Conservation (phyloP, 2,113 vertebrate species). For the Callipepla squamata region DNA sequence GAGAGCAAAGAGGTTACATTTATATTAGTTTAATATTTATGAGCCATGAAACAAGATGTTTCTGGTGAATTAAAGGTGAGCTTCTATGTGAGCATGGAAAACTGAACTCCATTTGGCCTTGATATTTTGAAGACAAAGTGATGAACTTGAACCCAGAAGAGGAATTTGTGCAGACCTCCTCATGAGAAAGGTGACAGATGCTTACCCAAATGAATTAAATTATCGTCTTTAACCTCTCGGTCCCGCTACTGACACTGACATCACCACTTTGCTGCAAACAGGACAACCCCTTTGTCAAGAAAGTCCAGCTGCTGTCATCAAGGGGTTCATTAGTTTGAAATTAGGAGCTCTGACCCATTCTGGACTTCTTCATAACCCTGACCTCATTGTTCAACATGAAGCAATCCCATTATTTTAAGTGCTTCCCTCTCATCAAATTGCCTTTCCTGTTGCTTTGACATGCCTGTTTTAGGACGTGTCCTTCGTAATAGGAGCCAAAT, state of each 20-base stretch:
- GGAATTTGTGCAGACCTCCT: not conserved
- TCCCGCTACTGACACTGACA: not conserved
- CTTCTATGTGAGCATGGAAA: conserved; percentile 2
- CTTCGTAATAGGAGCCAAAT: not conserved
- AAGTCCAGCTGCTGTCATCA: conserved; percentile 2
- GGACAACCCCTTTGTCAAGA: not conserved
- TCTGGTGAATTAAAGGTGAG: conserved; percentile 60
- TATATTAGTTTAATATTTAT: conserved; percentile 72
- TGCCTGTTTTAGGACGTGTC: not conserved
- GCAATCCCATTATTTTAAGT: conserved; percentile 31
- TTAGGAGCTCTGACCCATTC: conserved; percentile 13
- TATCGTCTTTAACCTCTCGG: not conserved
- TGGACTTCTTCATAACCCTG: not conserved
- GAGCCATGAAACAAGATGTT: conserved; percentile 57
- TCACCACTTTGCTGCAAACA: not conserved
- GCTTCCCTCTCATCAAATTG: not conserved
- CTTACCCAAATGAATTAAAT: conserved; percentile 53
- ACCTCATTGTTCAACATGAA: not conserved
- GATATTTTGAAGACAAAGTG: conserved; percentile 26
- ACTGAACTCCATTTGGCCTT: conserved; percentile 40
- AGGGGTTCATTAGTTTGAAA: conserved; percentile 50
- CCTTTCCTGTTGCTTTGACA: not conserved
- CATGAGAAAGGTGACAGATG: not conserved
- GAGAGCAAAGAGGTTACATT: conserved; percentile 49
- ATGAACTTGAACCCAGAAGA: conserved; percentile 40